Evolutionary conservation across 2,797 vertebrate genomes (phyloP).

Genomic region (Lithobates sylvaticus): DNA sequence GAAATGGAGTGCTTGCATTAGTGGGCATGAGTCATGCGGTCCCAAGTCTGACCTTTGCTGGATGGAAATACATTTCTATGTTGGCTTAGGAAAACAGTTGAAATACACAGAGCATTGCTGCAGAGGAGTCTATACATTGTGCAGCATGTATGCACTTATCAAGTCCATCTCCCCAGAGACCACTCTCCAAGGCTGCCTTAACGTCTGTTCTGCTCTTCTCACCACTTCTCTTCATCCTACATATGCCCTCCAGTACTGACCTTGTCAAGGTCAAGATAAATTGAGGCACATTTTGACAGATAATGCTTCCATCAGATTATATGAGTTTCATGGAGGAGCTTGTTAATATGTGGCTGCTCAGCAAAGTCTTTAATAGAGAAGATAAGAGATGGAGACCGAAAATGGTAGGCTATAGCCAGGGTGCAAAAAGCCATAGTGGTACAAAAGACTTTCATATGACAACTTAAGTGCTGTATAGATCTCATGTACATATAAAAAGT

Average conservation of each 20-base stretch:
- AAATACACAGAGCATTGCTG: slow-evolving; percentile 2
- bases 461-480: too few relatives aligned
- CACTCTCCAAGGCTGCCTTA: background rate
- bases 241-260: background rate
- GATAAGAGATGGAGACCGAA: too few relatives aligned
- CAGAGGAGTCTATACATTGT: background rate
- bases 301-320: background rate
- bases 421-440: too few relatives aligned
- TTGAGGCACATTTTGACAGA: slow-evolving; percentile 13
- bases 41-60: background rate
- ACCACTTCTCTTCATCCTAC: background rate
- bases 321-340: background rate
- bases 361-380: too few relatives aligned
- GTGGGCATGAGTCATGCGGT: background rate
- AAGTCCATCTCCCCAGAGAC: slow-evolving; percentile 5
- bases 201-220: background rate
- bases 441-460: too few relatives aligned
- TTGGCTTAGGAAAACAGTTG: background rate
- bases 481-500: too few relatives aligned
- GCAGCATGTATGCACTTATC: background rate
- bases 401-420: too few relatives aligned
- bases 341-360: too few relatives aligned
- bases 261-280: slow-evolving; percentile 30
- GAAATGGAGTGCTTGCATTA: background rate
- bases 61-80: background rate